These are phyloP conservation scores for Andrena fulva DNA, from an alignment of 2,888 invertebrate genomes.

Conservation along the genomic window DNA sequence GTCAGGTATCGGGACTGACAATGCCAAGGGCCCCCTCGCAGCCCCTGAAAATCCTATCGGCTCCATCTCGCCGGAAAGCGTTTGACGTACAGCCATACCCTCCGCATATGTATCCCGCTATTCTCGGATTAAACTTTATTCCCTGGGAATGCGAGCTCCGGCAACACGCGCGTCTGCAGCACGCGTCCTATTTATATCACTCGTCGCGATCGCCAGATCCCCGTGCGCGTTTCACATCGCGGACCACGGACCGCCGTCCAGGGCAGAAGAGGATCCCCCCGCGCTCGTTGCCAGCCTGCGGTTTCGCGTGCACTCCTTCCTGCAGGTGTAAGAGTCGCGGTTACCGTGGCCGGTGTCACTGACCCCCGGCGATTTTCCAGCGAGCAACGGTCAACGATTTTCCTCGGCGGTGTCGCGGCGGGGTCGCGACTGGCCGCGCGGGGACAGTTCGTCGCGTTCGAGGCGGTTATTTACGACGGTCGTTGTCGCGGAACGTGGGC, in stretches of 20 bases:
- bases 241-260: conserved; percentile 5
- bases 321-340: conserved; percentile 62
- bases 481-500: conserved; percentile 46
- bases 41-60: neutral
- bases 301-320: conserved; percentile 55
- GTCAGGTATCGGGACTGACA: neutral
- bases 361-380: conserved; percentile 62
- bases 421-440: conserved; percentile 36
- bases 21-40: neutral
- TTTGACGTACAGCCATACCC: neutral
- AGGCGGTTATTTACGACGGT: conserved; percentile 41
- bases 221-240: neutral
- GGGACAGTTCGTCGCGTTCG: conserved; percentile 22
- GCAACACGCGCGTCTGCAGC: conserved; percentile 1
- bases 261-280: conserved; percentile 10
- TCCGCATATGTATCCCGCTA: conserved; percentile 4
- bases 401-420: conserved; percentile 40
- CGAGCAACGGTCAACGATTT: conserved; percentile 55
- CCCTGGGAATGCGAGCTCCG: conserved; percentile 12
- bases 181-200: conserved; percentile 63
- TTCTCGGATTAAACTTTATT: conserved; percentile 10
- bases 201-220: conserved; percentile 30
- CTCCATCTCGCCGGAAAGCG: neutral
- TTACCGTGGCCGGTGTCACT: conserved; percentile 59
- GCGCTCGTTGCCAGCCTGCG: conserved; percentile 51